Percentiles rank a stretch among this genome's conserved stretches.
Conservation (phyloP, 2,888 invertebrate genomes). For the Metopia argyrocephala region DNA sequence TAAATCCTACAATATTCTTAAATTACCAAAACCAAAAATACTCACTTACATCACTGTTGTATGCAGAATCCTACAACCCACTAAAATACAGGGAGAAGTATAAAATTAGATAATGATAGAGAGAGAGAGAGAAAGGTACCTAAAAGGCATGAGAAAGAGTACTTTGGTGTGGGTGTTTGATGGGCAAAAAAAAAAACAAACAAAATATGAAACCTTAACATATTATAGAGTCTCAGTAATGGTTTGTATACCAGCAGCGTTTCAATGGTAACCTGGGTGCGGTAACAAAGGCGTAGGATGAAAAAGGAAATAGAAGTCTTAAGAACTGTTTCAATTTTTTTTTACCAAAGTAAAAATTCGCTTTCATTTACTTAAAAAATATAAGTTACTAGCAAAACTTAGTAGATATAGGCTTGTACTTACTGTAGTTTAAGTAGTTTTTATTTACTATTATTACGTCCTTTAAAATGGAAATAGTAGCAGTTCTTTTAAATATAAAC, state of each 20-base stretch:
- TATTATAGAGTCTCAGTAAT: conserved; percentile 23
- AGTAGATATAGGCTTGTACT: no score
- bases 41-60: background rate
- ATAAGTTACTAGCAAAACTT: no score
- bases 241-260: conserved; percentile 36
- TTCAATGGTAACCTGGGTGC: conserved; percentile 59
- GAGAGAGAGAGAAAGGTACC: background rate
- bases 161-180: no score
- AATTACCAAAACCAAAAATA: conserved; percentile 17
- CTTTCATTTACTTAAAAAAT: no score
- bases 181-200: background rate
- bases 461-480: no score
- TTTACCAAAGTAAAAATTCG: no score
- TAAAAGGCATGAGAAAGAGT: background rate
- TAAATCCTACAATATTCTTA: conserved; percentile 19
- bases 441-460: no score
- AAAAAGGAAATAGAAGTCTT: background rate
- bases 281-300: conserved; percentile 49
- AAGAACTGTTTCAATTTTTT: no score
- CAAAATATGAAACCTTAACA: conserved; percentile 8
- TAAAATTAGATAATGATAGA: background rate
- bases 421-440: no score
- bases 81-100: background rate
- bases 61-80: background rate
- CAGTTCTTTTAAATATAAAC: no score